phyloP scores from a whole-genome alignment of 2,888 invertebrate species.

The Tachina fera region DNA sequence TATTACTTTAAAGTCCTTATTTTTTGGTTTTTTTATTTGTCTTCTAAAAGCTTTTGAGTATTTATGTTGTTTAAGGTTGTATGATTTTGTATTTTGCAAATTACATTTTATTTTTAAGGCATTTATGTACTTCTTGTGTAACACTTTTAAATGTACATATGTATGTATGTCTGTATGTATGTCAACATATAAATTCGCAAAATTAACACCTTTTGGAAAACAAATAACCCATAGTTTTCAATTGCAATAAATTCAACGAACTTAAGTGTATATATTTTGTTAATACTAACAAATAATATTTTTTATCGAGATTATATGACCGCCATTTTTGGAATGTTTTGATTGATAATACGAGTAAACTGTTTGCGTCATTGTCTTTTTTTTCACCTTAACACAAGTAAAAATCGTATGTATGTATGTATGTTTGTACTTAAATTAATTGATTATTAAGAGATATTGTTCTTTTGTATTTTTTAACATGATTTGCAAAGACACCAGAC shows the following conservation, averaged over 20 bases:
- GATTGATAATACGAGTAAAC: background rate
- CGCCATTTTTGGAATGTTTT: conserved; percentile 20
- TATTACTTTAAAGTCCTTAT: conserved; percentile 40
- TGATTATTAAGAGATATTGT: background rate
- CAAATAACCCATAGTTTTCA: background rate
- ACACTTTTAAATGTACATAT: conserved; percentile 23
- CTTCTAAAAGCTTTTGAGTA: conserved; percentile 68
- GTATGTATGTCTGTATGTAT: conserved; percentile 1
- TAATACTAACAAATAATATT: background rate
- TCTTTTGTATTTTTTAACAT: background rate
- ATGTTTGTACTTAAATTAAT: no score
- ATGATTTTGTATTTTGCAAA: conserved; percentile 46
- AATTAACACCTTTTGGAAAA: conserved; percentile 9
- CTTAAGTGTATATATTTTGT: background rate
- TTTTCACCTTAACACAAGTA: no score
- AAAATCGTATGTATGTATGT: no score
- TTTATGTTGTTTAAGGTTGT: conserved; percentile 52
- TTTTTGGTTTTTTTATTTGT: conserved; percentile 63
- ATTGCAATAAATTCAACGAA: background rate
- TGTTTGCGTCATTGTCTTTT: no score
- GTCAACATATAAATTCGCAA: conserved; percentile 10
- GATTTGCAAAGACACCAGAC: background rate
- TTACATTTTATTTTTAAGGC: conserved; percentile 52
- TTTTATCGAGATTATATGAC: background rate
- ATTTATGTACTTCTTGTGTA: conserved; percentile 2